Base-by-base conservation (phyloP, 1,140 invertebrate species). In the Periplaneta americana region DNA sequence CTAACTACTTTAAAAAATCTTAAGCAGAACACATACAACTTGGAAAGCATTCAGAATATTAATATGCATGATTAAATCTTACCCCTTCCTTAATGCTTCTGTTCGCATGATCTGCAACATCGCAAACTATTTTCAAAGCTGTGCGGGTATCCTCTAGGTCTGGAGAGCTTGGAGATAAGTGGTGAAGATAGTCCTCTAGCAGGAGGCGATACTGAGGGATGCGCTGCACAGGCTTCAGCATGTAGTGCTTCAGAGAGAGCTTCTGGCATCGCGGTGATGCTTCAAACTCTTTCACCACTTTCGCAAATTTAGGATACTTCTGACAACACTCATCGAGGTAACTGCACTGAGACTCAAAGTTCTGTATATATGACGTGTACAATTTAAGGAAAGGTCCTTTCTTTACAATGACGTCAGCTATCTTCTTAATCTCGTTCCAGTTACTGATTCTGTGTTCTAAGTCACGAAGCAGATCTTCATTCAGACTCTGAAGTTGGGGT, bases 301-400 rank as follows among this genome's bases (percentile, higher is more conserved):
- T 88, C 31, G 89, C 89, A 88, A 95, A 95, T 81, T 86, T 86
- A 32, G 91, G 89, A 84, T 93, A 90, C 85, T 92, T 93, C 37
- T 89, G 88, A 81, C 91, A 90, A 32, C 91, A 89, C 9, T 92
- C 92, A 83, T 93, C 93, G 32, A 95, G 89, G 33, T 91, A 87
- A 83, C 90, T 88, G 86, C 90, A 91, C 28, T 93, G 92, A 66
- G 88, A 88, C 85, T 93, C 91, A 87, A 94, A 95, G 85, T 95
- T 92, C 83, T 91, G 90, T 31, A 95, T 93, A 85, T 95, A 95
- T 33, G 91, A 89, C 0, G 93, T 92, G 83, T 95, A 95, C 84
- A 95, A 89, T 87, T 95, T 95, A 0, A 95, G 87, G 86, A 95
- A 95, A 3, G 93, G 94, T 33, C 94, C 94, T 85, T 94, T 94